phyloP scores from a whole-genome alignment of 2,113 vertebrate genomes.

The Prunella fulvescens region DNA sequence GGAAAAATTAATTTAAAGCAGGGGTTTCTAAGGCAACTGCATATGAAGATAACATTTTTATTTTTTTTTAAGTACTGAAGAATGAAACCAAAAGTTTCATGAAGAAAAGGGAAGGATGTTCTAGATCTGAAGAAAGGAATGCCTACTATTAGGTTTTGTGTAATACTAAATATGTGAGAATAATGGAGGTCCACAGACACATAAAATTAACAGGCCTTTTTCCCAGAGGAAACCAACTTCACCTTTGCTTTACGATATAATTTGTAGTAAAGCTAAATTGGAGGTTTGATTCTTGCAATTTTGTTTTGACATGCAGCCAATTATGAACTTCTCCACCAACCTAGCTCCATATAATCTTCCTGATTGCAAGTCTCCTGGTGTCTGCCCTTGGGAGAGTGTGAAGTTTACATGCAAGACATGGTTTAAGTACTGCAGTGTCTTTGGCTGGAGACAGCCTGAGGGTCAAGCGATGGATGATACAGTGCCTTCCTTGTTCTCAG shows the following conservation, averaged over 20 bases:
- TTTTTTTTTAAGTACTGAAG: neutral
- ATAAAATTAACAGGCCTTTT: neutral
- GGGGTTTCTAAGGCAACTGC: neutral
- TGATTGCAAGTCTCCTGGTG: neutral
- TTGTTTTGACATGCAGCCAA: neutral
- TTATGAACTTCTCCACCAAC: neutral
- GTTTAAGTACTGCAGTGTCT: neutral
- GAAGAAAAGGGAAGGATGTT: neutral
- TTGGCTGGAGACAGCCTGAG: neutral
- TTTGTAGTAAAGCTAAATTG: neutral
- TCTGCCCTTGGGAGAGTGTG: neutral
- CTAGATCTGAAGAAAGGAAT: neutral
- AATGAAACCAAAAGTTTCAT: neutral
- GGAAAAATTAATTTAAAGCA: neutral
- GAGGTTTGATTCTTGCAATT: neutral
- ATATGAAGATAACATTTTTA: neutral
- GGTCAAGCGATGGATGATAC: neutral
- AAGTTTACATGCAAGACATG: fast-evolving
- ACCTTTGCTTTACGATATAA: neutral
- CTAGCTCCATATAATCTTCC: neutral
- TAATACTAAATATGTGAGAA: neutral
- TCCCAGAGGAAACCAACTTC: neutral
- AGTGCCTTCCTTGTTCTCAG: neutral
- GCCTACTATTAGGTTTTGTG: neutral
- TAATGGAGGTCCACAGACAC: neutral